Base-by-base conservation (phyloP, 2,888 invertebrate genomes). In the Steinernema hermaphroditum region DNA sequence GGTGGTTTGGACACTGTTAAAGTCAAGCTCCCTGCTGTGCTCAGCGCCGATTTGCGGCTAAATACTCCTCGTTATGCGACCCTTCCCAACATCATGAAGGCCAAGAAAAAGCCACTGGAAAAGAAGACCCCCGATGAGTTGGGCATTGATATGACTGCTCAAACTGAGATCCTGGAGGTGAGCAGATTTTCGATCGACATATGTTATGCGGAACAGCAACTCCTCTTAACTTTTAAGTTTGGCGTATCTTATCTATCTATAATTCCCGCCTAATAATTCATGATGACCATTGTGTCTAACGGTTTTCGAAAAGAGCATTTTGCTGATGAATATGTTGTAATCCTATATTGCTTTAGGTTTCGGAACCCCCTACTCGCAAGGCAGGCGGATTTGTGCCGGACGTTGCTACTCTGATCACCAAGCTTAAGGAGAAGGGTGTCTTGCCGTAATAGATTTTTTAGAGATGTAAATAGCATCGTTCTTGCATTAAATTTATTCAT, bases 51-150 rank as follows among this genome's bases (percentile, higher is more conserved):
- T 90, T 90, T 99, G 77, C 91, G 98, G 34, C 90, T 99, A 73
- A 99, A 99, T 88, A 96, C 97, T 87, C 98, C 98, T 1, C 91
- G 98, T 84, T 99, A 99, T 89, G 98, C 98, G 27, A 99, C 98
- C 2, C 90, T 99, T 77, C 98, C 98, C 1, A 98, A 99, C 88
- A 98, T 98, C 79, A 99, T 98, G 96, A 92, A 88, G 87, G 98
- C 98, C 0, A 99, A 99, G 89, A 99, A 99, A 91, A 99, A 99
- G 88, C 94, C 95, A 0, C 90, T 98, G 72, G 93, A 93, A 85
- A 96, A 96, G 88, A 87, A 94, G 72, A 91, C 92, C 4, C 91
- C 94, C 0, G 92, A 92, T 81, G 98, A 99, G 88, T 90, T 96
- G 74, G 96, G 94, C 0, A 92, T 98, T 1, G 96, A 98, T 86